Evolutionary conservation across 2,888 invertebrate genomes (phyloP).

Genomic region (Willowsia nigromaculata): DNA sequence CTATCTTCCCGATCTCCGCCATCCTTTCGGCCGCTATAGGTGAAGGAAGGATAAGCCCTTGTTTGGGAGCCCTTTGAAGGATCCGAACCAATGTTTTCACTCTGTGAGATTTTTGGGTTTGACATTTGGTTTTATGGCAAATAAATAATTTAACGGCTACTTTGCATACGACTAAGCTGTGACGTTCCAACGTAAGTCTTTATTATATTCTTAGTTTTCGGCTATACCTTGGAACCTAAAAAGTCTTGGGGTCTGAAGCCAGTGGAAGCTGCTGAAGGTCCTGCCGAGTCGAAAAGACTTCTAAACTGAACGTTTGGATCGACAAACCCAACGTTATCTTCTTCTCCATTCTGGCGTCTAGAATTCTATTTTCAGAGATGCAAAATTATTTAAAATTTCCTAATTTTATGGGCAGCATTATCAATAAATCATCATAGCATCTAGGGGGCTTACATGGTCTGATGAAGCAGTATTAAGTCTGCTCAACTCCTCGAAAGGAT

Average conservation of each 20-base stretch:
- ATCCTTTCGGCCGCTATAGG: constrained; percentile 76
- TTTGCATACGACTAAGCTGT: no score
- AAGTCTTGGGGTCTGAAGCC: constrained; percentile 80
- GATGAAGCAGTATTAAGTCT: constrained; percentile 75
- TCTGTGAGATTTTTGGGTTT: constrained; percentile 59
- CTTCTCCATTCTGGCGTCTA: constrained; percentile 46
- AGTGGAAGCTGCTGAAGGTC: constrained; percentile 68
- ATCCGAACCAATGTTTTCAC: constrained; percentile 72
- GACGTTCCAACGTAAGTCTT: no score
- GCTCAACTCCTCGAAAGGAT: constrained; percentile 68
- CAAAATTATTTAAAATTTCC: not conserved
- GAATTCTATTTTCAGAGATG: constrained; percentile 9
- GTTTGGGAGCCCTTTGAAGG: constrained; percentile 77
- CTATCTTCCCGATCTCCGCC: constrained; percentile 58
- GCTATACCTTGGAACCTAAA: constrained; percentile 76
- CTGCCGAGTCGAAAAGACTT: constrained; percentile 79
- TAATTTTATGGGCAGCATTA: not conserved
- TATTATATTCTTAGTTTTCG: no score
- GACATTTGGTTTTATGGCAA: not conserved
- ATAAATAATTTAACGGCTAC: not conserved
- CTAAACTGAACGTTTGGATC: constrained; percentile 79
- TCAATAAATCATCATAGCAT: not conserved
- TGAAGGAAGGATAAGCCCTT: constrained; percentile 76
- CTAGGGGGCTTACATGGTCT: constrained; percentile 72
- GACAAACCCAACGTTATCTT: constrained; percentile 79